Percentiles rank a stretch among this genome's conserved stretches.
phyloP scores from a whole-genome alignment of 92 coral and sea anemone species.

The Diadumene lineata region DNA sequence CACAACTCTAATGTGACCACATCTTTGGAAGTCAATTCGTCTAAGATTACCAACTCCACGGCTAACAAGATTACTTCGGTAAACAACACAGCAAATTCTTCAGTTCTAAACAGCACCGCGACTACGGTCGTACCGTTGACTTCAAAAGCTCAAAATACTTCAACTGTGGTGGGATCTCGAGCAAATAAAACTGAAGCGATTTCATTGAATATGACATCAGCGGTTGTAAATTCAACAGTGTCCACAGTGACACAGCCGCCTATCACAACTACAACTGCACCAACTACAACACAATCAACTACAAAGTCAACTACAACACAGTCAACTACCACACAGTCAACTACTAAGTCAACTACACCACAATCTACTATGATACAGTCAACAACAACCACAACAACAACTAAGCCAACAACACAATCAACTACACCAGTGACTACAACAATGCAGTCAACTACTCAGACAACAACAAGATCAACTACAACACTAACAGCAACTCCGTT shows the following conservation, averaged over 20 bases:
- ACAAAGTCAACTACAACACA: neutral
- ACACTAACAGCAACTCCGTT: slow-evolving; percentile 11
- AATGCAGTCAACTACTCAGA: slow-evolving; percentile 10
- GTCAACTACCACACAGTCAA: neutral
- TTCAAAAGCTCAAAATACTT: too few species aligned
- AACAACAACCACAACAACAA: slow-evolving; percentile 10
- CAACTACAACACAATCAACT: slow-evolving; percentile 24
- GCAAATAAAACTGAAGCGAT: too few species aligned
- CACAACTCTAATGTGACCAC: neutral
- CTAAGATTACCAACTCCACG: slow-evolving; percentile 12
- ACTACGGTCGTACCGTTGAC: too few species aligned
- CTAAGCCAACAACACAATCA: slow-evolving; percentile 12
- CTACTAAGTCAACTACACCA: slow-evolving; percentile 24
- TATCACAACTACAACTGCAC: slow-evolving; percentile 26
- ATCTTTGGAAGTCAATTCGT: neutral
- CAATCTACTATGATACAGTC: slow-evolving; percentile 21
- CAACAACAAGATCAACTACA: slow-evolving; percentile 31
- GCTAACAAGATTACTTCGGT: slow-evolving; percentile 12
- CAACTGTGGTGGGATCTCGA: too few species aligned
- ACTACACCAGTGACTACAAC: slow-evolving; percentile 27
- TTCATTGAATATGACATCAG: too few species aligned
- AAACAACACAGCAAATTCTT: neutral
- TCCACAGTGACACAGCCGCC: too few species aligned
- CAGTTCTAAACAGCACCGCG: neutral
- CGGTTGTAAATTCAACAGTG: too few species aligned